A percentile compares a stretch with the other conserved stretches of the same genome.
Evolutionary conservation across 2,888 invertebrate species (phyloP).

Genomic region (Mesoligia furuncula): DNA sequence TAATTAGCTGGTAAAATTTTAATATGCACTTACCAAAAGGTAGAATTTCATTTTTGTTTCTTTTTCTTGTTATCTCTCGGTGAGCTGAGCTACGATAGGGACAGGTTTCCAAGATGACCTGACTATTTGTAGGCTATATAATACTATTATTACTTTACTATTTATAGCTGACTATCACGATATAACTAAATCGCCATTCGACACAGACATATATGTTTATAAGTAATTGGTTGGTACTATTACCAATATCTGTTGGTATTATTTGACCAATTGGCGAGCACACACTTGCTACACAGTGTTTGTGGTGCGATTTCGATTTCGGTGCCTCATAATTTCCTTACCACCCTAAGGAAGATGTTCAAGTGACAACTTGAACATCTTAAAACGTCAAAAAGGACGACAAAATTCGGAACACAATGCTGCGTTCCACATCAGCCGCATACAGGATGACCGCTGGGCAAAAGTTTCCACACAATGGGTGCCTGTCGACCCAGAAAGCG

Average conservation of each 20-base stretch:
- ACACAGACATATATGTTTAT: not conserved
- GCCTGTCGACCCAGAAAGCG: too few relatives aligned
- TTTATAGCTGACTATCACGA: constrained; percentile 5
- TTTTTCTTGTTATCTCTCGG: not conserved
- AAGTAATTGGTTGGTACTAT: too few relatives aligned
- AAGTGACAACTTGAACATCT: too few relatives aligned
- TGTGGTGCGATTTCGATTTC: not conserved
- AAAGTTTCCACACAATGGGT: too few relatives aligned
- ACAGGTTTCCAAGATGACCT: not conserved
- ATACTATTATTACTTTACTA: too few relatives aligned
- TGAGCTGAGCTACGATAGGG: not conserved
- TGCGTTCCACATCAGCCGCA: too few relatives aligned
- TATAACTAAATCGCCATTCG: constrained; percentile 34
- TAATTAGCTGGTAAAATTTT: not conserved
- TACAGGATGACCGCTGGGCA: too few relatives aligned
- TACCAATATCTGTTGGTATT: too few relatives aligned
- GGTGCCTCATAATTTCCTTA: not conserved
- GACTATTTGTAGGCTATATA: constrained; percentile 26
- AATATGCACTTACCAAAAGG: constrained; percentile 15
- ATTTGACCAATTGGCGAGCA: too few relatives aligned
- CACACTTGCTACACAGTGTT: too few relatives aligned
- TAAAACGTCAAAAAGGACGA: not conserved
- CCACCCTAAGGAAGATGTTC: too few relatives aligned
- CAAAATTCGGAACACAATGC: too few relatives aligned
- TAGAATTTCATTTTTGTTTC: constrained; percentile 23